Evolutionary conservation across 2,797 vertebrate genomes (phyloP).

Genomic region (Periparus ater): DNA sequence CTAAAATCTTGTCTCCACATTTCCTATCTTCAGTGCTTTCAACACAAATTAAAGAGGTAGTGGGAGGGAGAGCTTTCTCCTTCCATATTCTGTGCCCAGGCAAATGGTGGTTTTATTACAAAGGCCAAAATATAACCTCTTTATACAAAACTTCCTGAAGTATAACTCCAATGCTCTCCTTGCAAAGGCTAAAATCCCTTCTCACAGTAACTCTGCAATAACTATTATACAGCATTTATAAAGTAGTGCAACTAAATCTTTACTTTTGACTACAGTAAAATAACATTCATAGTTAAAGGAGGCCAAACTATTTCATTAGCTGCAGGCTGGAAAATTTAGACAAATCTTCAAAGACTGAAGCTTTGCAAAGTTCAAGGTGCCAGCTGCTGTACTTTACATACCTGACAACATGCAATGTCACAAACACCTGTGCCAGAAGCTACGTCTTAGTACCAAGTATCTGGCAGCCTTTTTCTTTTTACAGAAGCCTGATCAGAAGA

Average conservation of each 20-base stretch:
- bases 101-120: not conserved
- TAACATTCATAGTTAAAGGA: not conserved
- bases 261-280: conserved; percentile 5
- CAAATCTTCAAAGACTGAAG: not conserved
- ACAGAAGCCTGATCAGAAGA: not conserved
- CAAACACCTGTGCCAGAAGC: not conserved
- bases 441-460: not conserved
- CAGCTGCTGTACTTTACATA: not conserved
- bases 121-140: not conserved
- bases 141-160: not conserved
- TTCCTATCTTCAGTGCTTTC: not conserved
- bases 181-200: not conserved
- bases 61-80: not conserved
- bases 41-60: not conserved
- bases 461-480: not conserved
- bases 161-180: not conserved
- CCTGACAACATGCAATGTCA: not conserved
- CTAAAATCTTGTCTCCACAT: not conserved
- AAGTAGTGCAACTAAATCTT: not conserved
- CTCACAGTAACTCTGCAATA: not conserved
- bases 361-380: conserved; percentile 5
- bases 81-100: not conserved
- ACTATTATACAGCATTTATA: not conserved
- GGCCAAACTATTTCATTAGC: not conserved
- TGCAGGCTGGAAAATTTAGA: not conserved